Percentiles rank a stretch among this genome's conserved stretches.
phyloP scores from a whole-genome alignment of 1,140 invertebrate species.

The Pentalonia nigronervosa region DNA sequence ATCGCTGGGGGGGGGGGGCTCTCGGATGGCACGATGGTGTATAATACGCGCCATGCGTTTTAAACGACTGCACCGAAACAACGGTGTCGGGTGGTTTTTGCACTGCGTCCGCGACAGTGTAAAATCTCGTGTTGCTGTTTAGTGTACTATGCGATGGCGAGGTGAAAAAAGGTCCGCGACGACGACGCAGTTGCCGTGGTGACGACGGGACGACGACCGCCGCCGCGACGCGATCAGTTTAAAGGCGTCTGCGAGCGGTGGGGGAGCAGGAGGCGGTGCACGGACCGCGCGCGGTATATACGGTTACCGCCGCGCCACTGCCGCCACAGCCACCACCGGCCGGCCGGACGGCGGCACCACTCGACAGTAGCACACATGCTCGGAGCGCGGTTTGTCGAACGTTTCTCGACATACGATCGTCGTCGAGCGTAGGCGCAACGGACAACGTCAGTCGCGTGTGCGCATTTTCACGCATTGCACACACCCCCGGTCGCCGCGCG shows the following conservation, averaged over 20 bases:
- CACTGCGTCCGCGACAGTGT: neutral
- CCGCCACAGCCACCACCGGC: neutral
- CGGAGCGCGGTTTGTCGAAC: neutral
- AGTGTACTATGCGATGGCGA: neutral
- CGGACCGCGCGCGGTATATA: neutral
- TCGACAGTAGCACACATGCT: slow-evolving; percentile 20
- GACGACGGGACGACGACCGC: neutral
- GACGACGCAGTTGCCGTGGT: slow-evolving; percentile 34
- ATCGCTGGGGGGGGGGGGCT: too few species aligned
- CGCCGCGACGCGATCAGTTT: neutral
- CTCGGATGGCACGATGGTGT: neutral
- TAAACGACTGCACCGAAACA: neutral
- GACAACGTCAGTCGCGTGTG: neutral
- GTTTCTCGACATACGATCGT: neutral
- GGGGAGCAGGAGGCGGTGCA: neutral
- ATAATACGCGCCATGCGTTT: neutral
- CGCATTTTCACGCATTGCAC: neutral
- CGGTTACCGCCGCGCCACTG: neutral
- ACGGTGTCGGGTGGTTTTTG: neutral
- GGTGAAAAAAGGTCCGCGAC: neutral
- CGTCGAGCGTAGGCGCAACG: neutral
- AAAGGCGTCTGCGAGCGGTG: neutral
- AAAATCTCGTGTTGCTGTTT: neutral
- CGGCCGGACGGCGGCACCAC: slow-evolving; percentile 7
- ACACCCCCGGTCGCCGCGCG: neutral